Percentiles rank a stretch among this genome's conserved stretches.
Evolutionary conservation across 2,888 invertebrate species (phyloP).

Genomic region (Proisotoma minuta): DNA sequence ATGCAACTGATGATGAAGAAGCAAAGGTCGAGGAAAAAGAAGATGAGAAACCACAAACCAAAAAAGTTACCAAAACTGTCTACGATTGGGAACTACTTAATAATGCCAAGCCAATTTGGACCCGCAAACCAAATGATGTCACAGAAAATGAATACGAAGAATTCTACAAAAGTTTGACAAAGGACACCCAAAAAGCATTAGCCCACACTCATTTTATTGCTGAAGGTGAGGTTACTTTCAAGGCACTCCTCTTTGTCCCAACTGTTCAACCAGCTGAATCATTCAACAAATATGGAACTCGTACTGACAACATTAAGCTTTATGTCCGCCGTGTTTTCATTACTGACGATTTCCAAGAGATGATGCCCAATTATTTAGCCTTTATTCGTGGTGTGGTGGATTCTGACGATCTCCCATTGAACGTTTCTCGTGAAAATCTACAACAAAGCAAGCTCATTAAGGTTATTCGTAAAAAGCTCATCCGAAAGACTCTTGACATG

Average conservation of each 20-base stretch:
- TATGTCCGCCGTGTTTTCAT: constrained; percentile 98
- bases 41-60: constrained; percentile 74
- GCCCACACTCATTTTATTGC: constrained; percentile 92
- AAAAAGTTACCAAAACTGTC: constrained; percentile 85
- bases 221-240: constrained; percentile 99
- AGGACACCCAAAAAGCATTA: constrained; percentile 77
- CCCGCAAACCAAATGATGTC: constrained; percentile 80
- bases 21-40: constrained; percentile 62
- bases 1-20: constrained; percentile 49
- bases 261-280: constrained; percentile 83
- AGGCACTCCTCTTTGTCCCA: constrained; percentile 90
- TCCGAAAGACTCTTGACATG: constrained; percentile 96
- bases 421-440: constrained; percentile 94
- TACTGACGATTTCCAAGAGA: constrained; percentile 98
- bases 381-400: constrained; percentile 97
- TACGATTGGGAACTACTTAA: constrained; percentile 96
- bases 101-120: constrained; percentile 98
- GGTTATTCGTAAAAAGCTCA: constrained; percentile 97
- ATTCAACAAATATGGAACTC: constrained; percentile 93
- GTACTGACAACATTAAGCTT: constrained; percentile 89
- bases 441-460: constrained; percentile 99
- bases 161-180: constrained; percentile 93
- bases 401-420: constrained; percentile 96
- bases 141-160: constrained; percentile 83
- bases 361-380: constrained; percentile 95